Evolutionary conservation across 2,888 invertebrate species (phyloP), one percentile per base, ranked within the genome.

Genomic region (Troglohyphantes excavatus): DNA sequence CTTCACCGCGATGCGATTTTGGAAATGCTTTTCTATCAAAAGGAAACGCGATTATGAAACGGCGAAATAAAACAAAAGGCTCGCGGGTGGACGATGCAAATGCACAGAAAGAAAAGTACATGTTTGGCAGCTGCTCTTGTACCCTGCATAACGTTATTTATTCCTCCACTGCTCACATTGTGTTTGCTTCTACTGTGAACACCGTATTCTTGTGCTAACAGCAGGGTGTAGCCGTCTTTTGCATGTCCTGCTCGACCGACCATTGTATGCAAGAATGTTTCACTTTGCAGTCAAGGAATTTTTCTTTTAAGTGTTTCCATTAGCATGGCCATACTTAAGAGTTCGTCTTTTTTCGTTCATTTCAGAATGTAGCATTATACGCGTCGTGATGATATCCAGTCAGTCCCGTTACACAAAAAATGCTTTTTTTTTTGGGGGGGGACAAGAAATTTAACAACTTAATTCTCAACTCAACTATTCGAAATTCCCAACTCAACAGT

Each of bases 41-140:
- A 43, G 78, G 78, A 78, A 78, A 65, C 43, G 33, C 33, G 27
- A 43, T 78, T 63, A 78, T 61, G 78, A 63, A 78, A 78, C 39
- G 9, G 78, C 23, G 19, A 75, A 61, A 9, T 6, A 23, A 43
- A 72, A 76, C 59, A 78, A 78, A 78, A 63, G 33, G 78, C 33
- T 65, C n/a, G 33, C n/a, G 65, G 26, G 43, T 29, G 29, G 21
- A 63, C n/a, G 59, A 61, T 19, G 26, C 26, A 61, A 59, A 33
- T 3, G 13, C 9, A 17, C 13, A 26, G 33, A 65, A 65, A 9
- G 13, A 78, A 65, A 65, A 65, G 78, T 78, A 78, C 63, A 65
- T 39, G 78, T 63, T 78, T 78, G 13, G 13, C 11, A 33, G 19
- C 65, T 65, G 26, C 63, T 43, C 63, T 39, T 39, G 61, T 21